These are phyloP conservation scores for Acleris cristana DNA, from an alignment of 2,888 invertebrate species.

Conservation along the genomic window DNA sequence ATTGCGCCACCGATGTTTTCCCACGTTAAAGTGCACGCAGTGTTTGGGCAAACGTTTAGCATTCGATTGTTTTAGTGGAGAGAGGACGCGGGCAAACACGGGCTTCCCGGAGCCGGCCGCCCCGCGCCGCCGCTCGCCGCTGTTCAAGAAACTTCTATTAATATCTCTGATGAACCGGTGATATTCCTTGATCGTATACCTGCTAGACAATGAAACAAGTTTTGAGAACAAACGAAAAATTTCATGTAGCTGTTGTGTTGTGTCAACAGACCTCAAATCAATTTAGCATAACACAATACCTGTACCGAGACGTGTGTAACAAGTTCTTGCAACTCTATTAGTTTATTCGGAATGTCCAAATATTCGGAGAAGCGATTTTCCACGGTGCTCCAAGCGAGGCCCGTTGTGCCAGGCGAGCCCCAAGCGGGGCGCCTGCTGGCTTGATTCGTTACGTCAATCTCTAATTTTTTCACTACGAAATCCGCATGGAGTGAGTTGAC, in stretches of 20 bases:
- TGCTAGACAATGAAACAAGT: too few species aligned
- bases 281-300: slow-evolving; percentile 33
- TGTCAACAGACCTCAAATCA: slow-evolving; percentile 13
- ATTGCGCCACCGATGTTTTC: slow-evolving; percentile 78
- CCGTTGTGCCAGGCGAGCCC: slow-evolving; percentile 57
- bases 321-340: slow-evolving; percentile 72
- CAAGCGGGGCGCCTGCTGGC: slow-evolving; percentile 71
- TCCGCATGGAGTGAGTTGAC: slow-evolving; percentile 82
- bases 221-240: too few species aligned
- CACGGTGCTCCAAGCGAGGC: slow-evolving; percentile 72
- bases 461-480: slow-evolving; percentile 70
- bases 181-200: too few species aligned
- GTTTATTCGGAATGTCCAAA: slow-evolving; percentile 61
- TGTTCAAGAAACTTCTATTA: slow-evolving; percentile 35
- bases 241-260: too few species aligned
- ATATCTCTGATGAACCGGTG: neutral
- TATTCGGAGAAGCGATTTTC: slow-evolving; percentile 79
- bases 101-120: slow-evolving; percentile 61
- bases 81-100: slow-evolving; percentile 74
- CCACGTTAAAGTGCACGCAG: slow-evolving; percentile 79
- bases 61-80: slow-evolving; percentile 83
- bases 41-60: slow-evolving; percentile 81
- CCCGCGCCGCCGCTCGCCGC: slow-evolving; percentile 45
- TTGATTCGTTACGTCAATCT: slow-evolving; percentile 83
- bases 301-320: slow-evolving; percentile 35